Conservation (phyloP, 2,113 vertebrate species). For the Fulmarus glacialis region DNA sequence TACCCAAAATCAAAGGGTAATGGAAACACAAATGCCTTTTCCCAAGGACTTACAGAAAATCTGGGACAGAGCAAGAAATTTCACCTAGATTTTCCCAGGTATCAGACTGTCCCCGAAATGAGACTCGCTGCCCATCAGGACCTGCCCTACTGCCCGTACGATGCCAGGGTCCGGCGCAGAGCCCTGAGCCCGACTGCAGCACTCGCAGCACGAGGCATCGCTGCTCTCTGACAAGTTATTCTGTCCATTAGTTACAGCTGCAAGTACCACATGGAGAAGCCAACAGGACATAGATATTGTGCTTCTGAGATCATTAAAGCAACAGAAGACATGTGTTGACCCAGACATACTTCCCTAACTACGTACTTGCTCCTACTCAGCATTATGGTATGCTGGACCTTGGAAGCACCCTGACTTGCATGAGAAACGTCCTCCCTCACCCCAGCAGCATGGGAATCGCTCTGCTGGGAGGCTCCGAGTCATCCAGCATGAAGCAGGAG, state of each 20-base stretch:
- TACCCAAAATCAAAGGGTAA: not conserved
- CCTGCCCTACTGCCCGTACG: fast-evolving
- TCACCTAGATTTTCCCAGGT: not conserved
- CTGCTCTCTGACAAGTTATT: not conserved
- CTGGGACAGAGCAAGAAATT: not conserved
- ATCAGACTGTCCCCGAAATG: fast-evolving
- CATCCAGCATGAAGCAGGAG: not conserved
- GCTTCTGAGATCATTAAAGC: constrained; percentile 60
- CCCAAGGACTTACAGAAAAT: not conserved
- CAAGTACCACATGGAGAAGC: not conserved
- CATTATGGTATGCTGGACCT: constrained; percentile 65
- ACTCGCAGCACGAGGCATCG: fast-evolving
- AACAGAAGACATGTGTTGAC: constrained; percentile 65
- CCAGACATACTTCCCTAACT: constrained; percentile 69
- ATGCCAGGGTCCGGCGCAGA: not conserved
- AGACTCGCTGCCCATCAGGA: not conserved
- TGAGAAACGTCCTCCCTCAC: constrained; percentile 60
- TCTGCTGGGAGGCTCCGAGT: not conserved
- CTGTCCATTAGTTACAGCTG: not conserved
- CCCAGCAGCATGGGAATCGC: constrained; percentile 49
- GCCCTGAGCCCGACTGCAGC: not conserved
- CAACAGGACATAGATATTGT: constrained; percentile 27
- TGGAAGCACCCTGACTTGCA: constrained; percentile 49
- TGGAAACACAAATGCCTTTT: not conserved
- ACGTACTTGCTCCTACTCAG: constrained; percentile 60